A percentile compares a stretch with the other conserved stretches of the same genome.
Conservation (phyloP, 2,888 invertebrate genomes). For the Anoncus sp. region DNA sequence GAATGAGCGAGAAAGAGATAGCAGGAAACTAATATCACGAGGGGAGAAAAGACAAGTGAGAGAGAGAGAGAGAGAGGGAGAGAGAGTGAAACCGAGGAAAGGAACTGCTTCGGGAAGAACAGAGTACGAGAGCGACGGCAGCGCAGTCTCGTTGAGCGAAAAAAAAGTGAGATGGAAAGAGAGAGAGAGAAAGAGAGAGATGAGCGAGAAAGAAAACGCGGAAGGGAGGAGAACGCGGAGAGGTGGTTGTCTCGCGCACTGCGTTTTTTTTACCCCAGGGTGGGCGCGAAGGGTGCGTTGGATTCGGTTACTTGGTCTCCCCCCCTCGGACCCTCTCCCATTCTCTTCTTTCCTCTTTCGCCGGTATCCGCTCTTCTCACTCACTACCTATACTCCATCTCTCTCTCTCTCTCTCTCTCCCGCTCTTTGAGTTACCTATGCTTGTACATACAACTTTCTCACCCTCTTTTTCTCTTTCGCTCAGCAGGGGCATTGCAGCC, state of each 20-base stretch:
- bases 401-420: constrained; percentile 40
- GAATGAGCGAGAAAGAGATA: constrained; percentile 10
- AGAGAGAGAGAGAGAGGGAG: constrained; percentile 26
- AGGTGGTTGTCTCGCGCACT: constrained; percentile 73
- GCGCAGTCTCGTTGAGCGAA: constrained; percentile 51
- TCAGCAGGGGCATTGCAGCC: constrained; percentile 37
- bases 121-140: constrained; percentile 25
- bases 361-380: constrained; percentile 20
- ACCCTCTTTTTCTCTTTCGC: constrained; percentile 41
- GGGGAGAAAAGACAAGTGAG: constrained; percentile 27
- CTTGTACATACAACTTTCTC: constrained; percentile 40
- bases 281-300: constrained; percentile 77
- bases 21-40: constrained; percentile 52
- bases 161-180: constrained; percentile 46
- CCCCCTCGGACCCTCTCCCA: constrained; percentile 65
- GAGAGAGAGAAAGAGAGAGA: constrained; percentile 45
- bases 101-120: constrained; percentile 31
- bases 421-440: constrained; percentile 26
- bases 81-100: constrained; percentile 36
- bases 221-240: constrained; percentile 60
- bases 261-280: constrained; percentile 76
- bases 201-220: constrained; percentile 41
- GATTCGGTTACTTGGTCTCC: constrained; percentile 82
- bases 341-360: constrained; percentile 17
- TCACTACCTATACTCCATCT: too few species aligned